Evolutionary conservation across 2,113 vertebrate genomes (phyloP).

Genomic region (Pteronura brasiliensis): DNA sequence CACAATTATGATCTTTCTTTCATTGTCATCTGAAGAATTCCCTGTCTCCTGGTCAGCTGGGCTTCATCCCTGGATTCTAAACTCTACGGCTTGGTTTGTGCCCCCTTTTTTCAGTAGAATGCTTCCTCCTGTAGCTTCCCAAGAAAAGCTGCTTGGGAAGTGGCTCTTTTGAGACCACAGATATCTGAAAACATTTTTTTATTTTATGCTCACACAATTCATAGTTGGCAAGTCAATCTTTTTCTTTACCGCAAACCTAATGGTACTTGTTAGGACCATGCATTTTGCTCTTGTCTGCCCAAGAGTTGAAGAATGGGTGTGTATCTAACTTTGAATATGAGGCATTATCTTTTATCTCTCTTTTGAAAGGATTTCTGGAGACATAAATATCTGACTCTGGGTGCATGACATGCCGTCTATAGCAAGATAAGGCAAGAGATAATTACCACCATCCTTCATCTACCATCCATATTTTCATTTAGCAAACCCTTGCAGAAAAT

Average conservation of each 20-base stretch:
- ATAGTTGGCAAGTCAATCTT: neutral
- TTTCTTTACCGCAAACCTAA: neutral
- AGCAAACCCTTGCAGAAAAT: neutral
- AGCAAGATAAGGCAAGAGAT: neutral
- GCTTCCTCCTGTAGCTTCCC: neutral
- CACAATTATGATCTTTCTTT: neutral
- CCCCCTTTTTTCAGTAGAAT: neutral
- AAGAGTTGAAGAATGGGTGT: neutral
- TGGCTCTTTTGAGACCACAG: neutral
- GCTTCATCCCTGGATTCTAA: neutral
- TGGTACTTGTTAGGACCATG: neutral
- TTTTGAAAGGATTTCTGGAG: neutral
- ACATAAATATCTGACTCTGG: neutral
- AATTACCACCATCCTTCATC: neutral
- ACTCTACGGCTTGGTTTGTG: neutral
- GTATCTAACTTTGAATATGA: neutral
- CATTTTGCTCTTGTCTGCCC: neutral
- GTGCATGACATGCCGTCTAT: neutral
- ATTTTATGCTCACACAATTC: neutral
- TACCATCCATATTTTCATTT: neutral
- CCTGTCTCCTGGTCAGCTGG: neutral
- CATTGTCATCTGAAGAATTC: neutral
- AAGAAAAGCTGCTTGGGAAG: neutral
- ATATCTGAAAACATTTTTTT: slow-evolving; percentile 13
- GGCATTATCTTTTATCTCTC: neutral